Evolutionary conservation across 2,113 vertebrate species (phyloP).

Genomic region (Loxodonta africana): DNA sequence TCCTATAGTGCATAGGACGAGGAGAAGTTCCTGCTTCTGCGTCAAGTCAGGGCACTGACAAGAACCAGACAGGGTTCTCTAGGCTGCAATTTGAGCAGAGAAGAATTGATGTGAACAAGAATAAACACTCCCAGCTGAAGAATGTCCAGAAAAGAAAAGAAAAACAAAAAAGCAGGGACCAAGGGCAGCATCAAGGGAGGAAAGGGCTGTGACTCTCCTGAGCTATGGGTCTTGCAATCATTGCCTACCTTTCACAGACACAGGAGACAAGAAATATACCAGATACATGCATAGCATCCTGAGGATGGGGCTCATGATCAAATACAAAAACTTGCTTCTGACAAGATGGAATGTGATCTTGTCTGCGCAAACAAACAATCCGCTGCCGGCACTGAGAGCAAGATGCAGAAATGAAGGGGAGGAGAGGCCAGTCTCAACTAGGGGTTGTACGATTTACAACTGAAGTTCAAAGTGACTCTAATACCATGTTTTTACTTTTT

Average conservation of each 20-base stretch:
- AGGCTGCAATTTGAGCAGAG: not conserved
- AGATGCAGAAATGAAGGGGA: not conserved
- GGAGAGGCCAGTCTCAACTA: constrained; percentile 59
- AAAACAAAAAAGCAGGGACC: not conserved
- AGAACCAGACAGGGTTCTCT: not conserved
- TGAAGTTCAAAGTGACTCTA: constrained; percentile 84
- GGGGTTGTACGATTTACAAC: constrained; percentile 72
- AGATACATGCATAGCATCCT: not conserved
- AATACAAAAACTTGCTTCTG: not conserved
- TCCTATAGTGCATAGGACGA: not conserved
- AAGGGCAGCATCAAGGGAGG: not conserved
- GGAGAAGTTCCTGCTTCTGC: not conserved
- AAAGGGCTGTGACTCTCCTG: not conserved
- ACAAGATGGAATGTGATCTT: not conserved
- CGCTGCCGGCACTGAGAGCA: not conserved
- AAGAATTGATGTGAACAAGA: rapidly evolving
- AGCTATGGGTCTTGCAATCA: not conserved
- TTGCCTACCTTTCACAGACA: not conserved
- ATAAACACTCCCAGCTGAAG: not conserved
- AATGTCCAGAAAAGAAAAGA: not conserved
- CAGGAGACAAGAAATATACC: not conserved
- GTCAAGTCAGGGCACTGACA: not conserved
- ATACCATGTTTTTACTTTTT: constrained; percentile 86
- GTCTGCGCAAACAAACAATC: constrained; percentile 29
- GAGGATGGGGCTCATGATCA: not conserved